Base-by-base conservation (phyloP, 1,140 invertebrate species). In the Scaptomyza graminum region DNA sequence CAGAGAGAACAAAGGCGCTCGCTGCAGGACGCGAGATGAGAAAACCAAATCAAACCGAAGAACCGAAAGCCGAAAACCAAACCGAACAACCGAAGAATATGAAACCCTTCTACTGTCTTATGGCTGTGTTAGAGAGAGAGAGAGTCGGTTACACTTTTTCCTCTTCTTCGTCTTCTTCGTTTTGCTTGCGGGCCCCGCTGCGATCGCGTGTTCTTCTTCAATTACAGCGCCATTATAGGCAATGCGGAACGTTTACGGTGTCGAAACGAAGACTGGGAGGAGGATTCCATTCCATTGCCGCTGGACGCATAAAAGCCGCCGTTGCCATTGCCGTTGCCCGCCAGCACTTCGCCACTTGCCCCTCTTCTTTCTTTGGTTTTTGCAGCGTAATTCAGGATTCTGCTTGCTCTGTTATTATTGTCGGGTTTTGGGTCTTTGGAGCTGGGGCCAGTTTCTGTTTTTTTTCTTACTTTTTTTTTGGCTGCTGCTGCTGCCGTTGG, bases 161-260 rank as follows among this genome's bases (percentile, higher is more conserved):
- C 37, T 62, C 25, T 59, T 71, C 12, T 74, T 5, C 11, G 18
- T 13, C 22, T 9, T 13, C n/a, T 55, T 18, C n/a, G 4, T 15
- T 25, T 16, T 0, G 31, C 31, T 70, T 47, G 60, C 43, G 56
- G 59, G 28, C 16, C 57, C 75, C 52, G 59, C 63, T 61, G 67
- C 46, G 83, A 88, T 88, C 79, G 83, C 83, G 83, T 88, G 83
- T 88, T 88, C 79, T 76, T 79, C 76, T 88, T 88, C 83, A 88
- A 88, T 88, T 88, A 88, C 83, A 79, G 78, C 79, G 78, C 78
- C 72, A 87, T 87, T 87, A 87, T 87, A 87, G 70, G 70, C 60
- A 81, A 78, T 78, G 79, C 83, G 72, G 76, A 82, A 88, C 80
- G 76, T 85, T 84, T 84, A 74, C 75, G 81, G 60, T 71, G 70